phyloP scores from a whole-genome alignment of 2,888 invertebrate species.

The Furcula furcula region DNA sequence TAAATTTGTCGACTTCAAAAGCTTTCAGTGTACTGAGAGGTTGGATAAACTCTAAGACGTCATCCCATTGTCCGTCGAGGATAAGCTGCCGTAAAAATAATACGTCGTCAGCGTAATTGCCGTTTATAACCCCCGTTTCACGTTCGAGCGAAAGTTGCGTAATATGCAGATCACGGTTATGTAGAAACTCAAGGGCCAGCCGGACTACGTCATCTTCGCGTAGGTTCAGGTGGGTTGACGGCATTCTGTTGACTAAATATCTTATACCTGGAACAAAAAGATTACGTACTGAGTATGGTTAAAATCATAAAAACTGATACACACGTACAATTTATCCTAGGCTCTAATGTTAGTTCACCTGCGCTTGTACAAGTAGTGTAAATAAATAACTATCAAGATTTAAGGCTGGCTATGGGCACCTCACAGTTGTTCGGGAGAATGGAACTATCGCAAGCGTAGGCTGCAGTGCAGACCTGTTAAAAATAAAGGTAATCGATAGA shows the following conservation, averaged over 20 bases:
- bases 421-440: too few relatives aligned
- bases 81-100: constrained; percentile 96
- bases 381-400: too few relatives aligned
- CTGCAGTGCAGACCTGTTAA: too few relatives aligned
- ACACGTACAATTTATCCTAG: too few relatives aligned
- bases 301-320: too few relatives aligned
- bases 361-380: too few relatives aligned
- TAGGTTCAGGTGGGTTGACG: constrained; percentile 91
- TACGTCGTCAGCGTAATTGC: constrained; percentile 95
- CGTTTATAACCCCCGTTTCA: constrained; percentile 97
- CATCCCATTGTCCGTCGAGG: constrained; percentile 99
- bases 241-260: constrained; percentile 76
- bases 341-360: too few relatives aligned
- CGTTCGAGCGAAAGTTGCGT: constrained; percentile 94
- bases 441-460: too few relatives aligned
- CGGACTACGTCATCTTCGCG: constrained; percentile 95
- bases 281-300: too few relatives aligned
- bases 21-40: constrained; percentile 91
- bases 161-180: constrained; percentile 95
- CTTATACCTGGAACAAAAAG: constrained; percentile 45
- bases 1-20: constrained; percentile 92
- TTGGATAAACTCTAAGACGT: constrained; percentile 97
- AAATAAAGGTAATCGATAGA: neutral
- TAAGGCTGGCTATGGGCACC: too few relatives aligned
- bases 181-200: constrained; percentile 91